Evolutionary conservation across 64 coral and sea anemone species (phyloP).

Genomic region (Montipora efflorescens): DNA sequence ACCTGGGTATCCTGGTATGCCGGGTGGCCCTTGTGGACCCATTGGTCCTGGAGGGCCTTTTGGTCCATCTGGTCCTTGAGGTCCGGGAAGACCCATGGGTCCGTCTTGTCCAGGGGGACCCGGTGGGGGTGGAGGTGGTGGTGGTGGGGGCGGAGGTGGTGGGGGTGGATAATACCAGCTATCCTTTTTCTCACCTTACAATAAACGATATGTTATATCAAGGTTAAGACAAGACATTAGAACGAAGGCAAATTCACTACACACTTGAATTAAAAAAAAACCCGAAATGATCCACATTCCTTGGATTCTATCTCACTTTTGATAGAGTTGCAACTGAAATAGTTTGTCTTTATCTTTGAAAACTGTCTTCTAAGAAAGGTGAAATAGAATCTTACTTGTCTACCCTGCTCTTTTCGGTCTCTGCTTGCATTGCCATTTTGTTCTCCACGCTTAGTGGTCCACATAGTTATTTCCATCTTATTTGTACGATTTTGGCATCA

Average conservation of each 20-base stretch:
- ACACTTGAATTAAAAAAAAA: not conserved
- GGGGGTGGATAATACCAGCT: conserved; percentile 30
- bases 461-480: too few species aligned
- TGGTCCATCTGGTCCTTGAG: conserved; percentile 87
- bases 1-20: conserved; percentile 84
- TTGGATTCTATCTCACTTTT: too few species aligned
- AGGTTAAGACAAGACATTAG: not conserved
- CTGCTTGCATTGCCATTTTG: too few species aligned
- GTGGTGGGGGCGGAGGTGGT: conserved; percentile 77
- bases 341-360: too few species aligned
- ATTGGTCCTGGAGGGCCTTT: conserved; percentile 93
- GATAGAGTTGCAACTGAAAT: too few species aligned
- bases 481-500: too few species aligned
- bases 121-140: conserved; percentile 82
- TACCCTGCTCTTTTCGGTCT: too few species aligned
- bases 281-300: too few species aligned
- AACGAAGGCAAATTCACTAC: not conserved
- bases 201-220: not conserved
- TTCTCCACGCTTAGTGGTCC: too few species aligned
- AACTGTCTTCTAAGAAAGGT: too few species aligned
- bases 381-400: too few species aligned
- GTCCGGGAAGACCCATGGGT: conserved; percentile 80
- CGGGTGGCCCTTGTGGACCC: conserved; percentile 82
- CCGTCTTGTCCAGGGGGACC: conserved; percentile 91
- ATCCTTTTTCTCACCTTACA: conserved; percentile 26